These are phyloP conservation scores for Trochalopteron elliotii DNA, from an alignment of 2,113 vertebrate genomes.

Conservation along the genomic window DNA sequence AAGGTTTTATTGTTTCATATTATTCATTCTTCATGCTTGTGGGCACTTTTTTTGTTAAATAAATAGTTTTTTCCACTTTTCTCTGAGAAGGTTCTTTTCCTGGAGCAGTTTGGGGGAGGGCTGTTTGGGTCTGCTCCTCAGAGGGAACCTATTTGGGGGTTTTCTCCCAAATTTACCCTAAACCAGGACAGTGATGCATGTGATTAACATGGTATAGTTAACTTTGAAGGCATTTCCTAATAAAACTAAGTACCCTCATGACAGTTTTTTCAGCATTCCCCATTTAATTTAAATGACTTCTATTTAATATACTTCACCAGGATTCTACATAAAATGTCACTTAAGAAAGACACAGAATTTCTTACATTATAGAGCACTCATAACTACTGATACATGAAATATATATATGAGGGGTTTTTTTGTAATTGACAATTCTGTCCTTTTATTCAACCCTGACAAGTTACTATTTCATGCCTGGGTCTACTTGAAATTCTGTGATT, in stretches of 20 bases:
- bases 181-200: too few species aligned
- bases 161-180: too few species aligned
- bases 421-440: too few species aligned
- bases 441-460: background rate
- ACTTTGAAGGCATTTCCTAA: conserved; percentile 28
- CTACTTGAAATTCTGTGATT: background rate
- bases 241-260: background rate
- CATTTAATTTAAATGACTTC: background rate
- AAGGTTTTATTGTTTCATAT: too few species aligned
- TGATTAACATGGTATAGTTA: conserved; percentile 36
- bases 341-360: background rate
- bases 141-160: too few species aligned
- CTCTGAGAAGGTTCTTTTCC: too few species aligned
- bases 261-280: background rate
- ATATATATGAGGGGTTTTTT: too few species aligned
- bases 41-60: too few species aligned
- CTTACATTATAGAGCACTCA: background rate
- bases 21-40: too few species aligned
- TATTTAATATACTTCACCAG: background rate
- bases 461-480: background rate
- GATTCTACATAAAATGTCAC: background rate
- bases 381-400: background rate
- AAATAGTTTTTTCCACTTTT: too few species aligned
- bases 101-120: too few species aligned
- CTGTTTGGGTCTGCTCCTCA: too few species aligned